Conservation (phyloP, 2,888 invertebrate species). For the Entomobrya multifasciata region DNA sequence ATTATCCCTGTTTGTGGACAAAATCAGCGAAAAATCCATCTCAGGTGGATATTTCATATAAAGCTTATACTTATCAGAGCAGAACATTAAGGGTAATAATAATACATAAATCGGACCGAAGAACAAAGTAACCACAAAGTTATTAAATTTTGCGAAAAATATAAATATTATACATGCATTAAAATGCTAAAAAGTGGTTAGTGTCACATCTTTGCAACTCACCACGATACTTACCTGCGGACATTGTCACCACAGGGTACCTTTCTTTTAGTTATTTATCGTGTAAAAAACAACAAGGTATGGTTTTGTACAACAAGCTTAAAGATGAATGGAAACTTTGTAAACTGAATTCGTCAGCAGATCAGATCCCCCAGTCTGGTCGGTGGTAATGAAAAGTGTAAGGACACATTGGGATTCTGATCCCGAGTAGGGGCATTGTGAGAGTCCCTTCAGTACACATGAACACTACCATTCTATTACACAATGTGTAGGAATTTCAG, state of each 20-base stretch:
- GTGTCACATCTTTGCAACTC: slow-evolving; percentile 43
- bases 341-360: slow-evolving; percentile 31
- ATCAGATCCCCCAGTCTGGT: slow-evolving; percentile 18
- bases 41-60: slow-evolving; percentile 2
- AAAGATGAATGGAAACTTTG: slow-evolving; percentile 31
- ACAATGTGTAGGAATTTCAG: too few relatives aligned
- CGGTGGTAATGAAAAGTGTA: neutral
- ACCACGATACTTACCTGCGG: slow-evolving; percentile 60
- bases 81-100: neutral
- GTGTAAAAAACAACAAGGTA: slow-evolving; percentile 48
- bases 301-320: slow-evolving; percentile 45
- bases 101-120: neutral
- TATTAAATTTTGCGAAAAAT: neutral
- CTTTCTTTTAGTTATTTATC: slow-evolving; percentile 56
- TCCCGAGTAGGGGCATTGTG: slow-evolving; percentile 51
- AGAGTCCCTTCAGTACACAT: slow-evolving; percentile 25
- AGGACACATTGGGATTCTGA: neutral
- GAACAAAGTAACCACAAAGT: neutral
- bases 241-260: slow-evolving; percentile 69
- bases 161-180: neutral
- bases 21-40: slow-evolving; percentile 1
- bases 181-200: slow-evolving; percentile 44
- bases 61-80: slow-evolving; percentile 7
- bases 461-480: neutral
- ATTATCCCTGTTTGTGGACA: slow-evolving; percentile 29